Percentiles rank a stretch among this genome's conserved stretches.
Evolutionary conservation across 2,888 invertebrate genomes (phyloP).

Genomic region (Mystacides longicornis): DNA sequence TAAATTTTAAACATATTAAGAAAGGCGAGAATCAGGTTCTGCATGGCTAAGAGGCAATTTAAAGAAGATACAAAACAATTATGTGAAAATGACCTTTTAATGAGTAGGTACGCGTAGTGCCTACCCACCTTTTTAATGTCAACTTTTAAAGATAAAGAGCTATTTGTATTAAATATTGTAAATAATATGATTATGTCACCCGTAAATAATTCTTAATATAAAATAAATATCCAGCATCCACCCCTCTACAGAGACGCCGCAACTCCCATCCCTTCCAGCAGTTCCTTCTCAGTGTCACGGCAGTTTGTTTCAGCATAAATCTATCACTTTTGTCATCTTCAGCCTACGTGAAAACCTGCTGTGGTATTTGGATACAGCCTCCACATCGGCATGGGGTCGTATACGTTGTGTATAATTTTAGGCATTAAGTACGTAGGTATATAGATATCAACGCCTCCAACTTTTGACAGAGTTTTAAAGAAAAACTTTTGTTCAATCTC

Average conservation of each 20-base stretch:
- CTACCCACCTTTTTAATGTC: neutral
- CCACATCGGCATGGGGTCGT: neutral
- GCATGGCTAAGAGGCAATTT: too few species aligned
- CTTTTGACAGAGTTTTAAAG: too few species aligned
- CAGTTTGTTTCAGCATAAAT: constrained; percentile 17
- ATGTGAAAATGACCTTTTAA: too few species aligned
- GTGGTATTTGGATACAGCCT: constrained; percentile 2
- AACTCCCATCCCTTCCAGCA: neutral
- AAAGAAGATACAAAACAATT: too few species aligned
- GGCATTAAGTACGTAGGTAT: too few species aligned
- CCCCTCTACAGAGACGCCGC: neutral
- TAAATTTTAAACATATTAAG: too few species aligned
- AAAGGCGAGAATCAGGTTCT: too few species aligned
- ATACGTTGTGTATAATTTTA: too few species aligned
- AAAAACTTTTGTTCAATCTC: too few species aligned
- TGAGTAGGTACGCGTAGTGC: neutral
- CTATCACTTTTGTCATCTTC: constrained; percentile 25
- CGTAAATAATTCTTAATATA: neutral
- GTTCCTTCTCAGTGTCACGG: neutral
- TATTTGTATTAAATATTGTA: too few species aligned
- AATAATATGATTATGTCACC: too few species aligned
- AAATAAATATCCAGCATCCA: neutral
- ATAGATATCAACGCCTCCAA: too few species aligned
- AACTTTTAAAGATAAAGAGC: neutral
- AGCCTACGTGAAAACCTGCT: constrained; percentile 20